phyloP scores from a whole-genome alignment of 2,797 vertebrate species.

The Pangasius krempfi region DNA sequence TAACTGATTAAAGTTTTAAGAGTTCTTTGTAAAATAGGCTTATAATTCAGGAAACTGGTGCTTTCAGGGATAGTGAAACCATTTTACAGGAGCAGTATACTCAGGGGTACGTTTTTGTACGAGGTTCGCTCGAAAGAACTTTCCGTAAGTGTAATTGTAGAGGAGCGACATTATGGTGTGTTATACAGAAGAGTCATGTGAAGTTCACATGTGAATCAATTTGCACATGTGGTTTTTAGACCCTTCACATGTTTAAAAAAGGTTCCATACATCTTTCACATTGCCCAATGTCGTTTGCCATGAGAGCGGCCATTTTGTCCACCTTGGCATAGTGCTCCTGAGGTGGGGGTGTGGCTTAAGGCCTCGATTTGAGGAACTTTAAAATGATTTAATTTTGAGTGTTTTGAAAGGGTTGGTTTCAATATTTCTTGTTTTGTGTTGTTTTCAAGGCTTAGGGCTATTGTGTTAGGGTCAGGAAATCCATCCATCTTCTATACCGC shows the following conservation, averaged over 20 bases:
- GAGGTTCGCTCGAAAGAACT: neutral
- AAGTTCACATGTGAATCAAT: neutral
- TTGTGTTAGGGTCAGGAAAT: neutral
- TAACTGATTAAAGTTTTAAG: conserved; percentile 16
- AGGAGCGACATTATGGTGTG: neutral
- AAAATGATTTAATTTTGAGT: neutral
- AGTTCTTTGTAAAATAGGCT: neutral
- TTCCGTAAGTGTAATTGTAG: too few species aligned
- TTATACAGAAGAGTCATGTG: neutral
- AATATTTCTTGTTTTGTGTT: neutral
- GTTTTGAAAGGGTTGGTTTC: neutral
- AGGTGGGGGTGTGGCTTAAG: neutral
- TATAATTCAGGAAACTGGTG: neutral
- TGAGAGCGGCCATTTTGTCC: neutral
- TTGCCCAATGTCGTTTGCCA: neutral
- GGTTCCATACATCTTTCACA: neutral
- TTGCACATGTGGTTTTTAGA: neutral
- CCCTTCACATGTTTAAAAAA: neutral
- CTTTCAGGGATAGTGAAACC: too few species aligned
- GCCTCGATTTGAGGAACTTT: neutral
- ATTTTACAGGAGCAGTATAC: neutral
- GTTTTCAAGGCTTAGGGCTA: neutral
- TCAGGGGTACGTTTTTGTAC: neutral
- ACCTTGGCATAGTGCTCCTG: neutral
- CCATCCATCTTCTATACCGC: too few species aligned